A percentile compares a stretch with the other conserved stretches of the same genome.
Conservation (phyloP, 1,140 invertebrate species). For the Campoletis sonorensis region DNA sequence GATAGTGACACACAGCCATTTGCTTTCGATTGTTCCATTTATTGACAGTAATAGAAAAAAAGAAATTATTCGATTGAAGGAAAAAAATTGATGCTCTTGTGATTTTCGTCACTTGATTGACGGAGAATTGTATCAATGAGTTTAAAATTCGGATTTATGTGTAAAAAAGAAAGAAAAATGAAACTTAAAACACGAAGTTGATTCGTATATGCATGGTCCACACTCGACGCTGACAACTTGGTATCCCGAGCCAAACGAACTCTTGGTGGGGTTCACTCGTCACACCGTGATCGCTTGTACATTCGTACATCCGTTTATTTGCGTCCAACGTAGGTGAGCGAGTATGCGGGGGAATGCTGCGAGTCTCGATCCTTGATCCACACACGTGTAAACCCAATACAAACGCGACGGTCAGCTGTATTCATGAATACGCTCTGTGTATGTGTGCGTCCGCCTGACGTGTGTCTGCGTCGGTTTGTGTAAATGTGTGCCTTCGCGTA, state of each 20-base stretch:
- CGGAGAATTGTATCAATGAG: no score
- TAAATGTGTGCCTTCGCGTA: not conserved
- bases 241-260: slow-evolving; percentile 6
- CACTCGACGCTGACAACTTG: not conserved
- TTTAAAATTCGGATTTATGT: no score
- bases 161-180: not conserved
- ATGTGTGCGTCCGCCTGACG: no score
- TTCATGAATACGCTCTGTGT: not conserved
- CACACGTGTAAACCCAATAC: not conserved
- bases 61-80: no score
- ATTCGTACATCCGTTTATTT: slow-evolving; percentile 28
- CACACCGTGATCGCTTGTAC: not conserved
- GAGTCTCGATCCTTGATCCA: not conserved
- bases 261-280: not conserved
- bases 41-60: no score
- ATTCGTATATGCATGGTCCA: not conserved
- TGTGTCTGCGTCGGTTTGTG: no score
- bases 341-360: not conserved
- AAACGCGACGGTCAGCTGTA: not conserved
- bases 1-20: not conserved
- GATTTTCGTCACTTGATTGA: not conserved
- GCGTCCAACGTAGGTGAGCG: slow-evolving; percentile 6
- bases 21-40: no score
- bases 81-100: not conserved
- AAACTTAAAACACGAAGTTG: not conserved